Percentiles rank a stretch among this genome's conserved stretches.
phyloP scores from a whole-genome alignment of 2,888 invertebrate genomes.

The Limenitis arthemis region DNA sequence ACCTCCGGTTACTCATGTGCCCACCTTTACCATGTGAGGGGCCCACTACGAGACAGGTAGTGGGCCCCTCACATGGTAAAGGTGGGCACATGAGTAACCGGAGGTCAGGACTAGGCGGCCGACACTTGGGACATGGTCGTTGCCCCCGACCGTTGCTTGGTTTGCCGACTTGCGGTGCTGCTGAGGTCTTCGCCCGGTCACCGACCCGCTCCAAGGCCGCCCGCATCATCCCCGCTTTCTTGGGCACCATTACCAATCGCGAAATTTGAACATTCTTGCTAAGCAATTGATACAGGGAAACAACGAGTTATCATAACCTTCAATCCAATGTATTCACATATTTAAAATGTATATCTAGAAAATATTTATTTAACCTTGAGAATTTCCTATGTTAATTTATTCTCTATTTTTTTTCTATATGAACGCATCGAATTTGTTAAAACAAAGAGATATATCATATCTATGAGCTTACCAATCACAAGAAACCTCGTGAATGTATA shows the following conservation, averaged over 20 bases:
- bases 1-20: slow-evolving; percentile 31
- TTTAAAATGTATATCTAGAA: neutral
- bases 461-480: slow-evolving; percentile 1
- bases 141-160: slow-evolving; percentile 70
- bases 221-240: slow-evolving; percentile 65
- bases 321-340: no score
- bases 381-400: no score
- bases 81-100: slow-evolving; percentile 18
- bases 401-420: no score
- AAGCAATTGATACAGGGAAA: neutral
- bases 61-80: slow-evolving; percentile 14
- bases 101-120: slow-evolving; percentile 50
- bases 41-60: slow-evolving; percentile 14
- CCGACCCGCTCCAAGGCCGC: slow-evolving; percentile 68
- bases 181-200: slow-evolving; percentile 70
- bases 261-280: slow-evolving; percentile 33
- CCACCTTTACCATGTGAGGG: slow-evolving; percentile 15
- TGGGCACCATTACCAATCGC: slow-evolving; percentile 49
- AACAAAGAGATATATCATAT: neutral
- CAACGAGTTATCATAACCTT: neutral
- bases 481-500: slow-evolving; percentile 6
- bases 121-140: slow-evolving; percentile 58
- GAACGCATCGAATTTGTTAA: neutral
- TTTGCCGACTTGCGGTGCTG: slow-evolving; percentile 52
- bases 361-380: neutral